Conservation (phyloP, 2,797 vertebrate species). For the Pempheris klunzingeri region DNA sequence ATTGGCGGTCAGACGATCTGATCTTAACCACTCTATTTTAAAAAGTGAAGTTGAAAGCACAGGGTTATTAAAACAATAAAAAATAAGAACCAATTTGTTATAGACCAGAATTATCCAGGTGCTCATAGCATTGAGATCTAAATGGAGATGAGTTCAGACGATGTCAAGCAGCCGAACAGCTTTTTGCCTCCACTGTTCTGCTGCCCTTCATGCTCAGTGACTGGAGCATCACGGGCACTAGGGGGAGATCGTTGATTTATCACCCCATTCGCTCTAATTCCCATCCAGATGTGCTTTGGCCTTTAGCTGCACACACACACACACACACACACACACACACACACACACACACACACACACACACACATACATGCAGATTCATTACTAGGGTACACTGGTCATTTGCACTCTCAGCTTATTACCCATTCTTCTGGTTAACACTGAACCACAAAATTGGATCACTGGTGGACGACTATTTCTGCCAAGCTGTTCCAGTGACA, state of each 20-base stretch:
- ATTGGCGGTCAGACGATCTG: background rate
- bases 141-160: constrained; percentile 64
- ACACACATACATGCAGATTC: constrained; percentile 71
- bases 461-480: constrained; percentile 64
- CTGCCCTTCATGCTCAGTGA: constrained; percentile 88
- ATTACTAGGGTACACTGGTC: constrained; percentile 68
- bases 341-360: constrained; percentile 24
- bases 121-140: constrained; percentile 29
- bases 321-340: constrained; percentile 23
- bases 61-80: constrained; percentile 5
- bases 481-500: constrained; percentile 63
- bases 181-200: constrained; percentile 54
- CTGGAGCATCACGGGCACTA: constrained; percentile 75
- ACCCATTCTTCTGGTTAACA: constrained; percentile 72
- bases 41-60: background rate
- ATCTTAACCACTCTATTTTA: background rate
- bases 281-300: constrained; percentile 84
- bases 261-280: constrained; percentile 83
- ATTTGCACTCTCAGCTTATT: constrained; percentile 74
- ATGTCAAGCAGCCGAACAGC: constrained; percentile 46
- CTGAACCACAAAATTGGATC: constrained; percentile 71
- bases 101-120: constrained; percentile 28
- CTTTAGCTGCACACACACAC: constrained; percentile 61
- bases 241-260: constrained; percentile 82
- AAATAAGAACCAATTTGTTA: constrained; percentile 13